phyloP scores from a whole-genome alignment of 1,140 invertebrate species.

The Platyscapa corneri region DNA sequence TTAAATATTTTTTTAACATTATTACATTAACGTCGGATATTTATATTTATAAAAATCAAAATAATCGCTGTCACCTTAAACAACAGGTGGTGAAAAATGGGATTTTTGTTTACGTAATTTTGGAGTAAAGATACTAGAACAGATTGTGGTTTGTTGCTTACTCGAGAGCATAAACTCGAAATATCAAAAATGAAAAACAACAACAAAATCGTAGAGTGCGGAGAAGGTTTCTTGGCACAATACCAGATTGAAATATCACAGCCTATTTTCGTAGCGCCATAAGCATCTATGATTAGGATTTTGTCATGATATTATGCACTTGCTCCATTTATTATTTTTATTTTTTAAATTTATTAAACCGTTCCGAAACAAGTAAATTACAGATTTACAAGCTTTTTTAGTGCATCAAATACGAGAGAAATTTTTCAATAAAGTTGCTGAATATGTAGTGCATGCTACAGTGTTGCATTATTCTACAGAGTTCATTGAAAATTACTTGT shows the following conservation, averaged over 20 bases:
- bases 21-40: background rate
- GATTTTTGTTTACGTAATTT: background rate
- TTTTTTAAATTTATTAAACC: background rate
- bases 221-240: conserved; percentile 29
- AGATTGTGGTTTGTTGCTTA: background rate
- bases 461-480: too few relatives aligned
- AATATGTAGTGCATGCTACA: background rate
- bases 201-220: conserved; percentile 33
- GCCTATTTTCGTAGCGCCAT: conserved; percentile 48
- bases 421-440: background rate
- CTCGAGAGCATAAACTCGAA: conserved; percentile 3
- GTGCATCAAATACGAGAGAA: too few relatives aligned
- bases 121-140: background rate
- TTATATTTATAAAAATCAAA: background rate
- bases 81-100: background rate
- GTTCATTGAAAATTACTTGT: too few relatives aligned
- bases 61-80: background rate
- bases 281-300: conserved; percentile 48
- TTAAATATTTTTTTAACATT: background rate
- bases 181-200: conserved; percentile 46
- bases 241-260: conserved; percentile 46
- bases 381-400: too few relatives aligned
- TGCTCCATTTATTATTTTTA: conserved; percentile 1
- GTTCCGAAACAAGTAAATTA: background rate
- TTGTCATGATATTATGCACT: background rate